Evolutionary conservation across 2,797 vertebrate genomes (phyloP), one percentile per base, ranked within the genome.

Genomic region (Ptychobarbus kaznakovi): DNA sequence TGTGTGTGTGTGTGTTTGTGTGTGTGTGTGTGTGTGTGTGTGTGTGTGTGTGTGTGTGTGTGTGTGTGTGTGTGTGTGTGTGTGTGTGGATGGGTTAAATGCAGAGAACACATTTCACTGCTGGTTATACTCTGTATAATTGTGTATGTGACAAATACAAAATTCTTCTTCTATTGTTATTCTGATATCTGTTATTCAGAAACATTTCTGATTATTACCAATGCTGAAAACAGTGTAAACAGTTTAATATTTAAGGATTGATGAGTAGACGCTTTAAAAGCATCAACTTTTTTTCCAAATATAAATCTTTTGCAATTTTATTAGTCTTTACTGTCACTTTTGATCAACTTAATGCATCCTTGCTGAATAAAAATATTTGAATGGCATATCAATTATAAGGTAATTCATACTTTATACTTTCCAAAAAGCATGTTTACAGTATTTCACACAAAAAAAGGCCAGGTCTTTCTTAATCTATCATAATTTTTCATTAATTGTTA

Each of bases 21-120:
- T 0, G 9, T 11, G 9, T 42, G 42, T 2, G 9, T 42, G 42
- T 11, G 42, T 9, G 42, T 44, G 42, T 51, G 51, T 44, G 40
- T 70, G 65, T 83, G 42, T 80, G 46, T 81, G 79, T 75, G 56
- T 49, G 58, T 75, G 58, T 76, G 32, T 69, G 58, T 83, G 81
- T 61, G 72, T 69, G 76, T 75, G 22, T 72, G 22, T 16, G 32
- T 20, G 65, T 68, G 65, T 68, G 65, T 68, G 65, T 38, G 65
- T 38, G 1, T 46, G 28, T 35, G 28, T 13, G 12, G n/a, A n/a
- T n/a, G n/a, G n/a, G n/a, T n/a, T n/a, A n/a, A n/a, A n/a, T n/a
- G n/a, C n/a, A n/a, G n/a, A n/a, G n/a, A n/a, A n/a, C n/a, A n/a
- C n/a, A n/a, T n/a, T n/a, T n/a, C n/a, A n/a, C n/a, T n/a, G n/a